Evolutionary conservation across 2,888 invertebrate species (phyloP).

Genomic region (Drosophila paranaensis): DNA sequence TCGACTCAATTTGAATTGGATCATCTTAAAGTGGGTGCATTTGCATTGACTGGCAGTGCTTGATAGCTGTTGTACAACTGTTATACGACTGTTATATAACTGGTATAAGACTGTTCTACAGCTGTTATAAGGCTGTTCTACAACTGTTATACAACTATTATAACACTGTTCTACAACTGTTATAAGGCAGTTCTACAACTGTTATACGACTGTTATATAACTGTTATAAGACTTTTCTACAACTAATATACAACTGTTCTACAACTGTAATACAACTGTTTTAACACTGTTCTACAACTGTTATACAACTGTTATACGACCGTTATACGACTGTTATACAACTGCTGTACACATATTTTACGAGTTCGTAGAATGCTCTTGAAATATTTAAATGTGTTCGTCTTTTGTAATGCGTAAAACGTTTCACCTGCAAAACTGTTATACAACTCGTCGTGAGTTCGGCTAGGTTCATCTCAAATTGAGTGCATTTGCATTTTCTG

Average conservation of each 20-base stretch:
- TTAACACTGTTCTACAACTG: neutral
- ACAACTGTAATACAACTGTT: neutral
- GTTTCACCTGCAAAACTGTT: constrained; percentile 28
- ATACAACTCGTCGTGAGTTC: constrained; percentile 16
- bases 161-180: constrained; percentile 16
- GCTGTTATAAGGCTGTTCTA: constrained; percentile 4
- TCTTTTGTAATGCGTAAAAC: neutral
- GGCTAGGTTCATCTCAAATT: neutral
- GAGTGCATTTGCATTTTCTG: neutral
- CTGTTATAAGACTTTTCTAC: constrained; percentile 24
- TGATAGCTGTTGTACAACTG: neutral
- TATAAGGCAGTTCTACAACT: no score
- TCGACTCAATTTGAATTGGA: neutral
- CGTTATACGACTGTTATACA: constrained; percentile 26
- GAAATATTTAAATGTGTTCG: constrained; percentile 1
- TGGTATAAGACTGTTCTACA: no score
- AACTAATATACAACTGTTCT: constrained; percentile 17
- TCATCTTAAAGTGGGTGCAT: neutral
- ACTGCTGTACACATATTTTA: neutral
- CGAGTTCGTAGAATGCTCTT: neutral
- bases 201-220: neutral
- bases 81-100: neutral
- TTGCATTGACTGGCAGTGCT: neutral
- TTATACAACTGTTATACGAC: neutral
- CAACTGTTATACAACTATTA: constrained; percentile 15